A percentile compares a stretch with the other conserved stretches of the same genome.
Evolutionary conservation across 2,797 vertebrate species (phyloP).

Genomic region (Arremon brunneinucha): DNA sequence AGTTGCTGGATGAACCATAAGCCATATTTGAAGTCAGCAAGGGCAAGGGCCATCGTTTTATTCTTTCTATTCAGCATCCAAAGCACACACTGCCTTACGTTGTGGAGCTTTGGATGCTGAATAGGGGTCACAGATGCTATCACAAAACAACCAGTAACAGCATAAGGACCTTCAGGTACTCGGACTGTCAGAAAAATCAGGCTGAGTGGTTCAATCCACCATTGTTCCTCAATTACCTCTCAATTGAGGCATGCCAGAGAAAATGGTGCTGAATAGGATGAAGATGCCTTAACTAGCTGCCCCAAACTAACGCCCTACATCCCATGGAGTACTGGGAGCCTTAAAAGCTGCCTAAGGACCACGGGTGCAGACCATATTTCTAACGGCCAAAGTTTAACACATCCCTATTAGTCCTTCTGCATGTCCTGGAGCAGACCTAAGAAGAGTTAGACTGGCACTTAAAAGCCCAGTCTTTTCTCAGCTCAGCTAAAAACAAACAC

Average conservation of each 20-base stretch:
- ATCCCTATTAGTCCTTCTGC: not conserved
- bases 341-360: not conserved
- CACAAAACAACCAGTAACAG: not conserved
- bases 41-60: not conserved
- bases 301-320: not conserved
- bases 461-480: not conserved
- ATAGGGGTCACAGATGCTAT: constrained; percentile 20
- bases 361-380: not conserved
- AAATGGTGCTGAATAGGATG: not conserved
- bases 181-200: constrained; percentile 22
- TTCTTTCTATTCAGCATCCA: not conserved
- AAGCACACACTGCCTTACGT: not conserved
- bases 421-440: not conserved
- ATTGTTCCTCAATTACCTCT: constrained; percentile 32
- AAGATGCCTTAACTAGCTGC: not conserved
- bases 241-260: not conserved
- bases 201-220: not conserved
- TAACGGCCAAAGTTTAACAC: not conserved
- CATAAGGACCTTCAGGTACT: constrained; percentile 10
- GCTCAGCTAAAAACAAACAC: not conserved
- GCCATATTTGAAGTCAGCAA: not conserved
- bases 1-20: constrained; percentile 1
- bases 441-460: not conserved
- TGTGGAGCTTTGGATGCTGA: not conserved
- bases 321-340: not conserved